Evolutionary conservation across 53 echinoderm and acorn worm genomes (phyloP).

Genomic region (Luidia sarsii): DNA sequence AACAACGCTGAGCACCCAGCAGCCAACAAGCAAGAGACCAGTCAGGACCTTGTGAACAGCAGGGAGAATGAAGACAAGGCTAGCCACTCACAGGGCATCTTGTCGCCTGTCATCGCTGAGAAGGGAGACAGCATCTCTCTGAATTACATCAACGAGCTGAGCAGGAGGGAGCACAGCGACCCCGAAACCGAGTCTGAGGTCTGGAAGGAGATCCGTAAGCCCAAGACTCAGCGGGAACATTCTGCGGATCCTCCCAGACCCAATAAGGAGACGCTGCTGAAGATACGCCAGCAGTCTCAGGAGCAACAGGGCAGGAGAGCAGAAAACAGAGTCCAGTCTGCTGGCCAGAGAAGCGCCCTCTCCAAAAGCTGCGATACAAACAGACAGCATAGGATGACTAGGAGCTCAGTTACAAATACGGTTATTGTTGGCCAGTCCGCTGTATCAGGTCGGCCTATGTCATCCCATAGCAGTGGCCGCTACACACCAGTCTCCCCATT

Average conservation of each 20-base stretch:
- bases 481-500: neutral
- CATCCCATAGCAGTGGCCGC: neutral
- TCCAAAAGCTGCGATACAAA: neutral
- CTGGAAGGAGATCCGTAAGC: conserved; percentile 36
- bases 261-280: neutral
- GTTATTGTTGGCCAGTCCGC: neutral
- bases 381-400: neutral
- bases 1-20: conserved; percentile 4
- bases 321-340: conserved; percentile 25
- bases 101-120: conserved; percentile 11
- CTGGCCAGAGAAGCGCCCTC: conserved; percentile 13
- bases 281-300: neutral
- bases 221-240: neutral
- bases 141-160: neutral
- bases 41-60: neutral
- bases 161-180: conserved; percentile 4
- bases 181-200: conserved; percentile 16
- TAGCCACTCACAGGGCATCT: neutral
- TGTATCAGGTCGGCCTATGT: neutral
- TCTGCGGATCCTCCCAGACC: neutral
- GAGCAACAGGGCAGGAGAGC: neutral
- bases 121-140: conserved; percentile 22
- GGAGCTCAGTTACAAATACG: neutral
- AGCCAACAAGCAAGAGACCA: neutral
- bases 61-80: neutral